Conservation (phyloP, 2,888 invertebrate species). For the Drosophila mimica region DNA sequence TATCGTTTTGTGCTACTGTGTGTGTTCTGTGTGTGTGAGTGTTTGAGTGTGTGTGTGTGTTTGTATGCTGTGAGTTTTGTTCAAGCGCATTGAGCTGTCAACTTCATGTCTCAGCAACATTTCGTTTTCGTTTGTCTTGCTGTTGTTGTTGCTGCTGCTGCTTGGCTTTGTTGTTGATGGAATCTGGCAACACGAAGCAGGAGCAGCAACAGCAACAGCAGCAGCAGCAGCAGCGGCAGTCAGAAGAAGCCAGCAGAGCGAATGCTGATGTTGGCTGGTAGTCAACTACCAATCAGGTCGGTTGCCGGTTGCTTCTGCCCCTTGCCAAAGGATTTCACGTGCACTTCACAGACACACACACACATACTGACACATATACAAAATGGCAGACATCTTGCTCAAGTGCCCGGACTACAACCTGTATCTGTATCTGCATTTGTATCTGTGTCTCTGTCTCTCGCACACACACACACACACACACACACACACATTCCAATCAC, state of each 20-base stretch:
- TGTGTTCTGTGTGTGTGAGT: slow-evolving; percentile 8
- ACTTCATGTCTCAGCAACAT: slow-evolving; percentile 82
- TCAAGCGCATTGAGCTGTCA: slow-evolving; percentile 84
- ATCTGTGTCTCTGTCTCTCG: slow-evolving; percentile 25
- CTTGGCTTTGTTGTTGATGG: slow-evolving; percentile 74
- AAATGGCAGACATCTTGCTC: slow-evolving; percentile 79
- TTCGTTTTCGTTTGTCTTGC: slow-evolving; percentile 77
- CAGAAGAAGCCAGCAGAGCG: slow-evolving; percentile 52
- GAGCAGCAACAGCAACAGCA: slow-evolving; percentile 40
- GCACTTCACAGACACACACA: slow-evolving; percentile 55
- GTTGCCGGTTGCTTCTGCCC: slow-evolving; percentile 63
- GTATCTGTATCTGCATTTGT: slow-evolving; percentile 49
- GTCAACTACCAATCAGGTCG: slow-evolving; percentile 83
- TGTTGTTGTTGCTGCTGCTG: slow-evolving; percentile 51
- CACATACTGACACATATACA: slow-evolving; percentile 36
- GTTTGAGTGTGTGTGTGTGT: slow-evolving; percentile 23
- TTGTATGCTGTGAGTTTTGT: slow-evolving; percentile 69
- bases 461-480: slow-evolving; percentile 17
- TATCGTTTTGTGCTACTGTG: slow-evolving; percentile 28
- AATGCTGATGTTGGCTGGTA: slow-evolving; percentile 61
- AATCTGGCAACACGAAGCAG: slow-evolving; percentile 66
- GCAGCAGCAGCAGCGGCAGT: slow-evolving; percentile 26
- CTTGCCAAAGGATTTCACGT: slow-evolving; percentile 79
- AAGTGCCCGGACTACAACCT: slow-evolving; percentile 68
- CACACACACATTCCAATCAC: slow-evolving; percentile 9